These are phyloP conservation scores for Siniperca scherzeri DNA, from an alignment of 2,797 vertebrate species.

Conservation along the genomic window DNA sequence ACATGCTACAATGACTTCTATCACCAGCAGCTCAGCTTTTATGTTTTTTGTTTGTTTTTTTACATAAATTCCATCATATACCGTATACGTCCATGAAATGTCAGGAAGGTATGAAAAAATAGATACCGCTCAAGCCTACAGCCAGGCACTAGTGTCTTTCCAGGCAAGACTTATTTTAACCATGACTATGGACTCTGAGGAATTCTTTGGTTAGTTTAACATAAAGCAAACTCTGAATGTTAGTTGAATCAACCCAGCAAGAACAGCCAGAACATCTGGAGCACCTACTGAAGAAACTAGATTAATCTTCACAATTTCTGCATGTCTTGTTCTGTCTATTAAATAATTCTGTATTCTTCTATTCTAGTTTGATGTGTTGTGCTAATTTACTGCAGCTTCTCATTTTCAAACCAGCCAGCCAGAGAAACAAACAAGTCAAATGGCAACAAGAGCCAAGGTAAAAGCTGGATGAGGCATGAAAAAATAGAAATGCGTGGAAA, in stretches of 20 bases:
- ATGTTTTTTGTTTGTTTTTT: no score
- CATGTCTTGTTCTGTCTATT: neutral
- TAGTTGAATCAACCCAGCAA: neutral
- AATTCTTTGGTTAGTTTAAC: neutral
- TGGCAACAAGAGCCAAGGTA: neutral
- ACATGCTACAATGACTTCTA: no score
- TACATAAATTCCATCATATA: no score
- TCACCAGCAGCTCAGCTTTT: no score
- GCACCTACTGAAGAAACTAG: neutral
- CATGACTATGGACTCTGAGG: neutral
- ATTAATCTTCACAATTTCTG: neutral
- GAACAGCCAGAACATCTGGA: neutral
- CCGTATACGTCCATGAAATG: no score
- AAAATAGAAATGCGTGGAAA: constrained; percentile 5
- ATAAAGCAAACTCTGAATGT: neutral
- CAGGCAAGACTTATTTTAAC: neutral
- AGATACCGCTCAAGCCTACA: no score
- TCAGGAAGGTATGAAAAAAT: no score
- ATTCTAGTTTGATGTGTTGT: constrained; percentile 4
- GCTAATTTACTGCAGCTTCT: constrained; percentile 19
- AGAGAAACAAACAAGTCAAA: neutral
- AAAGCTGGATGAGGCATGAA: neutral
- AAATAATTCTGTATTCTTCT: neutral
- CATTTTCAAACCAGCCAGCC: constrained; percentile 25
- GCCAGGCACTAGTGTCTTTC: no score